phyloP scores from a whole-genome alignment of 2,888 invertebrate species.

The Ophion obscuratus region DNA sequence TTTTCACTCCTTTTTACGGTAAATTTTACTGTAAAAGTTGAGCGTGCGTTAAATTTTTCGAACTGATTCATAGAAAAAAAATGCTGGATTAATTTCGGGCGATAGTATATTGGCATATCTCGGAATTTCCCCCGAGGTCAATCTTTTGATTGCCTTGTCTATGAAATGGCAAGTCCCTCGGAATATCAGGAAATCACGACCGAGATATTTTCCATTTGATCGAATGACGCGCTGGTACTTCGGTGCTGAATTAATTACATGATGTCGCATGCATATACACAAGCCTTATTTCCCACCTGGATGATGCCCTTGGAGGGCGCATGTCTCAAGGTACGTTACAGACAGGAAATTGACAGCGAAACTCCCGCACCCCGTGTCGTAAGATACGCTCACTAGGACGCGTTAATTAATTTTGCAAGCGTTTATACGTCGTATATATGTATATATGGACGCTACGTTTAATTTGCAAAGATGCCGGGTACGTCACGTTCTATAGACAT shows the following conservation, averaged over 20 bases:
- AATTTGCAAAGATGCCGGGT: constrained; percentile 27
- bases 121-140: too few species aligned
- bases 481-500: neutral
- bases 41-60: too few species aligned
- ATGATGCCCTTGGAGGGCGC: constrained; percentile 10
- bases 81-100: too few species aligned
- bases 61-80: too few species aligned
- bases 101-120: too few species aligned
- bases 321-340: constrained; percentile 42
- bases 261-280: neutral
- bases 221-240: constrained; percentile 8
- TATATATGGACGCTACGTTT: constrained; percentile 1
- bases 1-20: too few species aligned
- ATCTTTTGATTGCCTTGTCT: too few species aligned
- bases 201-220: too few species aligned
- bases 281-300: constrained; percentile 42
- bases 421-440: neutral
- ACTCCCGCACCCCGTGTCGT: constrained; percentile 9
- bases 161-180: too few species aligned
- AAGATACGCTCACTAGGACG: constrained; percentile 18
- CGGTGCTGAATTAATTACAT: constrained; percentile 54
- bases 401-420: constrained; percentile 55
- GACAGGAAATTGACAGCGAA: constrained; percentile 68
- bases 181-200: too few species aligned
- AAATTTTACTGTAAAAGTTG: too few species aligned